phyloP scores from a whole-genome alignment of 53 echinoderm and acorn worm genomes.

The Luidia sarsii region DNA sequence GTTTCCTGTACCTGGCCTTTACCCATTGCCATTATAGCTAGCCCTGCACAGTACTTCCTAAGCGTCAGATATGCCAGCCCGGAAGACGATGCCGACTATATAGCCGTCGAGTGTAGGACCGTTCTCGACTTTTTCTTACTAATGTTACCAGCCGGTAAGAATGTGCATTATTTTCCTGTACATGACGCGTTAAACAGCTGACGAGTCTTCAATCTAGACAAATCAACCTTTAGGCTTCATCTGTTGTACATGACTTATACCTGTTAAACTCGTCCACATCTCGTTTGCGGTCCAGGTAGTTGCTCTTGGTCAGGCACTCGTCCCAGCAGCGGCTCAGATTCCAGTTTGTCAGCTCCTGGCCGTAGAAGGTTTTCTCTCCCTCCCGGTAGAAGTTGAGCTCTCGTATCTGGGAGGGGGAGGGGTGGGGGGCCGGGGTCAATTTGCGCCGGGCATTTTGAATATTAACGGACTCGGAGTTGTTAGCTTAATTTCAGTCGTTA shows the following conservation, averaged over 20 bases:
- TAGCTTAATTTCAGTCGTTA: neutral
- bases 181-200: neutral
- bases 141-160: neutral
- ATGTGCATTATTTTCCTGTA: neutral
- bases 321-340: conserved; percentile 64
- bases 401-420: conserved; percentile 53
- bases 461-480: neutral
- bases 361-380: conserved; percentile 51
- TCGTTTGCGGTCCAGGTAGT: conserved; percentile 29
- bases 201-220: neutral
- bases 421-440: neutral
- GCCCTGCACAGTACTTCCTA: no score
- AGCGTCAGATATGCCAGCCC: no score
- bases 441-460: neutral
- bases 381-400: conserved; percentile 55
- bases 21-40: no score
- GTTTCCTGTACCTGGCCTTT: no score
- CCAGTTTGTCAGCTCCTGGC: conserved; percentile 23
- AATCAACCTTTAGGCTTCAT: no score
- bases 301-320: conserved; percentile 58
- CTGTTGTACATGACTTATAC: no score
- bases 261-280: conserved; percentile 68
- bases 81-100: no score
- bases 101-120: no score
- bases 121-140: no score